A percentile compares a stretch with the other conserved stretches of the same genome.
Evolutionary conservation across 2,888 invertebrate genomes (phyloP).

Genomic region (Amphimallon solstitiale): DNA sequence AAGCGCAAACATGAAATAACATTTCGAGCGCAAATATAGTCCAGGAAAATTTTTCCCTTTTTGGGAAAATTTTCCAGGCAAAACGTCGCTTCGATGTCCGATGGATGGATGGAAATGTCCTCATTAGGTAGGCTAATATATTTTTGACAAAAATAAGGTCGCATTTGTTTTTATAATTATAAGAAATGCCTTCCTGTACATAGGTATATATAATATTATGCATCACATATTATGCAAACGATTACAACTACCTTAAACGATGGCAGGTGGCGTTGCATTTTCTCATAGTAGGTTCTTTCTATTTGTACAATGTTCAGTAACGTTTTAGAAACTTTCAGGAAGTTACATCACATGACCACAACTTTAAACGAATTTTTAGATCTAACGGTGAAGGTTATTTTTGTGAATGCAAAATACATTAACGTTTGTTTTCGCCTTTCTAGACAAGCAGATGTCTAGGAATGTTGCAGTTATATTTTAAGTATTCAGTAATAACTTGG

Average conservation of each 20-base stretch:
- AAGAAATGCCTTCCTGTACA: not conserved
- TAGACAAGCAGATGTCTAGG: not conserved
- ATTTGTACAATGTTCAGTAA: not conserved
- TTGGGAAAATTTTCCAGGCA: slow-evolving; percentile 28
- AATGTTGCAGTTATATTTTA: too few relatives aligned
- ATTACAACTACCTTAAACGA: slow-evolving; percentile 2
- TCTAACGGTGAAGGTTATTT: slow-evolving; percentile 31
- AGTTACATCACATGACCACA: slow-evolving; percentile 23
- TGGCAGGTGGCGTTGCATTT: slow-evolving; percentile 33
- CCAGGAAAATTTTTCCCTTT: slow-evolving; percentile 34
- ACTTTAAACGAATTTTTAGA: slow-evolving; percentile 25
- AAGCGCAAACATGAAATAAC: slow-evolving; percentile 17
- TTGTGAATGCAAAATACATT: slow-evolving; percentile 11
- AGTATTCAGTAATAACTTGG: too few relatives aligned
- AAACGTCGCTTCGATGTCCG: slow-evolving; percentile 29
- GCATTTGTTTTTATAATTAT: too few relatives aligned
- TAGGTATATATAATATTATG: too few relatives aligned
- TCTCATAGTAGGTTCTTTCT: slow-evolving; percentile 9
- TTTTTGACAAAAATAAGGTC: not conserved
- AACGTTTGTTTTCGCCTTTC: not conserved
- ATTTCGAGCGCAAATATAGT: slow-evolving; percentile 11
- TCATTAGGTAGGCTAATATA: slow-evolving; percentile 58
- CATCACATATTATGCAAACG: slow-evolving; percentile 28
- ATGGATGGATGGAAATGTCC: slow-evolving; percentile 61
- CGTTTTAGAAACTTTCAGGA: slow-evolving; percentile 28